phyloP scores from a whole-genome alignment of 2,888 invertebrate species.

The Ptychoptera albimana region DNA sequence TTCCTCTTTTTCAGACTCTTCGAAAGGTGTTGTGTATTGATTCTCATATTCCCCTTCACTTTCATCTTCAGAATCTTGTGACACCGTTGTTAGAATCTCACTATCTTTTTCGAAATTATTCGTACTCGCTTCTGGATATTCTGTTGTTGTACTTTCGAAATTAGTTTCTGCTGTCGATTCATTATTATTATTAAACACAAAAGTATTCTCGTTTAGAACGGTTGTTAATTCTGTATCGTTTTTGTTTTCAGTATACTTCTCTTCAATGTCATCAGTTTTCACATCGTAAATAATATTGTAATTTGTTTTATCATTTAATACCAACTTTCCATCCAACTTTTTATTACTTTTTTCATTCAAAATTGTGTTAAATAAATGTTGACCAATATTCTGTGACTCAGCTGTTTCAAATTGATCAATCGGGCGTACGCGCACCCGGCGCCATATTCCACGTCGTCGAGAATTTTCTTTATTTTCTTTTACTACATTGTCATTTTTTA shows the following conservation, averaged over 20 bases:
- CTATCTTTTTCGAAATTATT: slow-evolving; percentile 12
- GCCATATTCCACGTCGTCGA: slow-evolving; percentile 55
- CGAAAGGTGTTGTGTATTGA: background rate
- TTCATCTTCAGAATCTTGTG: background rate
- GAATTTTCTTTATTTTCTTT: slow-evolving; percentile 14
- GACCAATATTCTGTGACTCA: slow-evolving; percentile 60
- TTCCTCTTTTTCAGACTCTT: slow-evolving; percentile 3
- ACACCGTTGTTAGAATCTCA: slow-evolving; percentile 1
- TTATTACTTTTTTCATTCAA: slow-evolving; percentile 21
- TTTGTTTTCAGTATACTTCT: slow-evolving; percentile 15
- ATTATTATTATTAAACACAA: slow-evolving; percentile 12
- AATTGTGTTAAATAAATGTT: slow-evolving; percentile 26
- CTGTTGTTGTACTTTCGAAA: slow-evolving; percentile 13
- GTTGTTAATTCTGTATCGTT: slow-evolving; percentile 19
- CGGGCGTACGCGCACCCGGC: slow-evolving; percentile 48
- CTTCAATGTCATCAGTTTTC: slow-evolving; percentile 24
- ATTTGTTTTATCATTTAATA: slow-evolving; percentile 4
- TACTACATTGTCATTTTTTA: slow-evolving; percentile 15
- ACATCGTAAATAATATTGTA: slow-evolving; percentile 11
- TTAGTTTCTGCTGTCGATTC: slow-evolving; percentile 16
- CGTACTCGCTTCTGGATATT: slow-evolving; percentile 16
- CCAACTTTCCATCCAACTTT: slow-evolving; percentile 26
- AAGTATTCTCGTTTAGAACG: slow-evolving; percentile 24
- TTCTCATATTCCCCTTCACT: background rate
- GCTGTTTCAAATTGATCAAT: slow-evolving; percentile 58